Conservation (phyloP, 2,888 invertebrate genomes). For the Ophraella communa region DNA sequence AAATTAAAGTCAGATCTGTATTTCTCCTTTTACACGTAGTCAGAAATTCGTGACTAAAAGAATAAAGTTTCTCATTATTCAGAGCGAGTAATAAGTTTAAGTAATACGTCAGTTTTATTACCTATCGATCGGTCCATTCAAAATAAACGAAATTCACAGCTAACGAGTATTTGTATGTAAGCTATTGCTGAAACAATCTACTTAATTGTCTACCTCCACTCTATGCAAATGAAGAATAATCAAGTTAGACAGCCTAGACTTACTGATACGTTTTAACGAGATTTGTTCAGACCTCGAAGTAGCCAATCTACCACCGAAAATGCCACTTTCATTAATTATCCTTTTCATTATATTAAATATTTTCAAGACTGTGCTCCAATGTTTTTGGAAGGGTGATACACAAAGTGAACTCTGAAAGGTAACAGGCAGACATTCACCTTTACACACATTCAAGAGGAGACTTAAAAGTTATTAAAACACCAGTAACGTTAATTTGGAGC, state of each 20-base stretch:
- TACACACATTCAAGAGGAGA: background rate
- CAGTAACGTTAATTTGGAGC: background rate
- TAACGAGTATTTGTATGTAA: constrained; percentile 38
- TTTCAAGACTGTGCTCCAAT: constrained; percentile 19
- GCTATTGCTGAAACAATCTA: constrained; percentile 46
- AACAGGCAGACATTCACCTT: background rate
- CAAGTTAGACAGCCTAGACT: constrained; percentile 51
- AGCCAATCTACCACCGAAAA: constrained; percentile 39
- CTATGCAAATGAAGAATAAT: constrained; percentile 51
- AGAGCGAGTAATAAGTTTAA: background rate
- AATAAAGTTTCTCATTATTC: background rate
- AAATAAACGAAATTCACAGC: constrained; percentile 28
- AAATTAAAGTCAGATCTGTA: background rate
- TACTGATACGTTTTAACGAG: constrained; percentile 42
- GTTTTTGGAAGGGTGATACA: background rate
- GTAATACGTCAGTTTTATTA: constrained; percentile 4
- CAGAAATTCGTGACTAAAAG: background rate
- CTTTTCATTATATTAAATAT: constrained; percentile 31
- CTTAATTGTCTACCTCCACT: constrained; percentile 51
- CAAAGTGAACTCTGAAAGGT: background rate
- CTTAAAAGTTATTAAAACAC: background rate
- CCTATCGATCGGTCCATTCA: constrained; percentile 26
- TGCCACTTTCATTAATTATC: constrained; percentile 37
- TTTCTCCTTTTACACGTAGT: background rate
- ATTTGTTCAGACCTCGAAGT: constrained; percentile 45